Evolutionary conservation across 2,113 vertebrate species (phyloP), one percentile per base, ranked within the genome.

Genomic region (Semicossyphus pulcher): DNA sequence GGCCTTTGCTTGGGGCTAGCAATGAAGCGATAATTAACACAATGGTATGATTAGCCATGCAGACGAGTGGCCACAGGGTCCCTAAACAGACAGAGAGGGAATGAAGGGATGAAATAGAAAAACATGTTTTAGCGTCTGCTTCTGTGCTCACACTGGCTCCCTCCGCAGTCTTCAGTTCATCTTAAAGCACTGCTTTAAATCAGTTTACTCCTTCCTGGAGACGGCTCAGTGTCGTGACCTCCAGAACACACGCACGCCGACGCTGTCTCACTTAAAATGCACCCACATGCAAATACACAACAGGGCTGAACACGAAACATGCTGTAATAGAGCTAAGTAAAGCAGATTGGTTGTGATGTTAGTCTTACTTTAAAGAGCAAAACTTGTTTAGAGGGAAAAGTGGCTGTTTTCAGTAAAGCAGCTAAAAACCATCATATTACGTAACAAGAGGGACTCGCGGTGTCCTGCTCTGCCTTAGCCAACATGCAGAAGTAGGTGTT

Each of bases 11-110:
- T 44, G 54, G 62, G 82, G 77, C 71, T 71, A 72, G 53, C 79
- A 77, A 70, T 76, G 72, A 89, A 85, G 62, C 56, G 63, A 86
- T 91, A 91, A 90, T 91, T 92, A 90, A 87, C 80, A 85, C 89
- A 86, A 77, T 81, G 78, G 72, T 87, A 77, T 87, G 81, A 91
- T 89, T 90, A 89, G 48, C 81, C 71, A 86, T 90, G 86, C 82
- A 86, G 83, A 88, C 71, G 67, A 77, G 67, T 69, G 78, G 88
- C 89, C 82, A 87, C 67, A 45, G 84, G 86, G 79, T 85, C 71
- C 72, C 76, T 36, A 32, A 72, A 86, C 78, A 89, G 62, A 83
- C 74, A 63, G 56, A 70, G 56, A 48, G 49, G 51, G 61, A 76
- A 67, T 69, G 57, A 69, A 79, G 56, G 71, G 48, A 72, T 66